phyloP scores from a whole-genome alignment of 2,113 vertebrate species.

The Ictalurus furcatus region DNA sequence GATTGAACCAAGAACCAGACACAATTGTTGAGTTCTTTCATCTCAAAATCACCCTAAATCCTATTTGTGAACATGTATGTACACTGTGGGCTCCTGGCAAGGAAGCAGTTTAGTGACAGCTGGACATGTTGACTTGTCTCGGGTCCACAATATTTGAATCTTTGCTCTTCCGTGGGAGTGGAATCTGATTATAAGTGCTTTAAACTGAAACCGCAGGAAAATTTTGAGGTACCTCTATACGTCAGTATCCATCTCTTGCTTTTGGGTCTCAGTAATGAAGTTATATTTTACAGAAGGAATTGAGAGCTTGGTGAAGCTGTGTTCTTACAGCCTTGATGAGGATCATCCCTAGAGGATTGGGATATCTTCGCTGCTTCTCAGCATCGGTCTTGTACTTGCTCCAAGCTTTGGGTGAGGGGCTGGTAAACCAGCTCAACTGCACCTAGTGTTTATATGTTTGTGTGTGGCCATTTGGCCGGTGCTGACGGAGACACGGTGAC shows the following conservation, averaged over 20 bases:
- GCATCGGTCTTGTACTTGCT: conserved; percentile 24
- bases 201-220: not conserved
- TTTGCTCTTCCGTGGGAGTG: not conserved
- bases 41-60: conserved; percentile 22
- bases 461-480: conserved; percentile 52
- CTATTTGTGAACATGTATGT: conserved; percentile 24
- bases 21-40: conserved; percentile 33
- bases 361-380: conserved; percentile 5
- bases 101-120: conserved; percentile 23
- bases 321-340: not conserved
- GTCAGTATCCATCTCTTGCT: not conserved
- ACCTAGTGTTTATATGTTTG: conserved; percentile 41
- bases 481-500: conserved; percentile 53
- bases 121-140: conserved; percentile 26
- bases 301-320: not conserved
- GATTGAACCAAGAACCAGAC: conserved; percentile 33
- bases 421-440: conserved; percentile 42
- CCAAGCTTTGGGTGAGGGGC: conserved; percentile 42
- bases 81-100: not conserved
- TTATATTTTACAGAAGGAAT: not conserved
- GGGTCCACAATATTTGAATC: conserved; percentile 1
- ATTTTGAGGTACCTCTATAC: not conserved
- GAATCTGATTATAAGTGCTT: conserved; percentile 14
- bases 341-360: not conserved
- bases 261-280: not conserved